phyloP scores from a whole-genome alignment of 2,113 vertebrate genomes.

The Ptilonorhynchus violaceus region DNA sequence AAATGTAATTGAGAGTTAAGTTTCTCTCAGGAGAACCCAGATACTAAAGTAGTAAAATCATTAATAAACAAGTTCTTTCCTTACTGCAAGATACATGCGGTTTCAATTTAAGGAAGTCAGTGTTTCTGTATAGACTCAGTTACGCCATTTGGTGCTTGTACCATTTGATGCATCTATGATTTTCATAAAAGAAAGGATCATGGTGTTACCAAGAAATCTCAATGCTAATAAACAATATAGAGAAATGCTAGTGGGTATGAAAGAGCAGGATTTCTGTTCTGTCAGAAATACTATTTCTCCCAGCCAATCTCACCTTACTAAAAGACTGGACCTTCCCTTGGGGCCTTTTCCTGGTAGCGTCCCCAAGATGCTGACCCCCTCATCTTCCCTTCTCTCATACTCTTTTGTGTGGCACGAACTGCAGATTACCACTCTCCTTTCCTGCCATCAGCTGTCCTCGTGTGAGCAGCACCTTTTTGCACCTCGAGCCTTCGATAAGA shows the following conservation, averaged over 20 bases:
- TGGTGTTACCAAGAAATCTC: neutral
- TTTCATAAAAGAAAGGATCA: neutral
- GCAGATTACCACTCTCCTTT: neutral
- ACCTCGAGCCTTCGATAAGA: neutral
- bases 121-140: neutral
- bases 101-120: neutral
- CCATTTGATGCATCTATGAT: neutral
- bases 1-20: neutral
- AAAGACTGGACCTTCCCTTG: neutral
- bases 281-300: neutral
- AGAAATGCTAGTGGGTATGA: neutral
- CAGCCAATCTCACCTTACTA: neutral
- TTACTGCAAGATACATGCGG: neutral
- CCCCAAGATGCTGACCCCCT: neutral
- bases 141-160: neutral
- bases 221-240: neutral
- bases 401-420: neutral
- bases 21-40: neutral
- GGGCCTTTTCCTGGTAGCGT: neutral
- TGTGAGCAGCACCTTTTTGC: neutral
- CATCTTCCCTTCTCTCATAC: neutral
- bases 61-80: neutral
- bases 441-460: neutral
- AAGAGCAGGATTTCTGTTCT: neutral
- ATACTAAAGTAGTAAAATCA: neutral